Evolutionary conservation across 2,113 vertebrate species (phyloP).

Genomic region (Zosterops hypoxanthus): DNA sequence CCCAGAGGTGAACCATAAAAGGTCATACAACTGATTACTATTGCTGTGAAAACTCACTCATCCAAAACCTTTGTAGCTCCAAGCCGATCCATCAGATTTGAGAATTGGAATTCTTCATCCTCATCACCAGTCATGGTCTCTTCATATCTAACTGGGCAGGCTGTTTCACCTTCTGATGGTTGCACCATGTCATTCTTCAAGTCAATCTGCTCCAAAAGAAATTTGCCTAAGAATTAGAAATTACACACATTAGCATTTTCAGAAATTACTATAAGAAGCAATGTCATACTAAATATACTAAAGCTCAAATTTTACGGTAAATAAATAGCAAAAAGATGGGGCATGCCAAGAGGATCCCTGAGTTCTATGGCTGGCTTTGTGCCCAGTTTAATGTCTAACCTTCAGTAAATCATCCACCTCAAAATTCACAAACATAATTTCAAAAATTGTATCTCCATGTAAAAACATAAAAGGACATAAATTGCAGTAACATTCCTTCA

Average conservation of each 20-base stretch:
- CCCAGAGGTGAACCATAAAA: not conserved
- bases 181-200: not conserved
- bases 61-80: conserved; percentile 85
- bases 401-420: not conserved
- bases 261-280: not conserved
- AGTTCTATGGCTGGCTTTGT: not conserved
- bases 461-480: not conserved
- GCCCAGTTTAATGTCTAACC: not conserved
- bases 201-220: conserved; percentile 76
- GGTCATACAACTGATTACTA: not conserved
- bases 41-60: conserved; percentile 79
- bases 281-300: not conserved
- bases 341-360: not conserved
- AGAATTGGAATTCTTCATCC: conserved; percentile 86
- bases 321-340: not conserved
- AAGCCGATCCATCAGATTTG: conserved; percentile 84
- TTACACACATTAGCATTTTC: not conserved
- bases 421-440: not conserved
- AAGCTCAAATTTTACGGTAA: not conserved
- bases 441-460: not conserved
- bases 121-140: conserved; percentile 60
- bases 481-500: not conserved
- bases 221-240: conserved; percentile 76
- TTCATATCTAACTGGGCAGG: conserved; percentile 70
- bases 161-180: conserved; percentile 55